Conservation (phyloP, 2,797 vertebrate genomes). For the Carapus acus region DNA sequence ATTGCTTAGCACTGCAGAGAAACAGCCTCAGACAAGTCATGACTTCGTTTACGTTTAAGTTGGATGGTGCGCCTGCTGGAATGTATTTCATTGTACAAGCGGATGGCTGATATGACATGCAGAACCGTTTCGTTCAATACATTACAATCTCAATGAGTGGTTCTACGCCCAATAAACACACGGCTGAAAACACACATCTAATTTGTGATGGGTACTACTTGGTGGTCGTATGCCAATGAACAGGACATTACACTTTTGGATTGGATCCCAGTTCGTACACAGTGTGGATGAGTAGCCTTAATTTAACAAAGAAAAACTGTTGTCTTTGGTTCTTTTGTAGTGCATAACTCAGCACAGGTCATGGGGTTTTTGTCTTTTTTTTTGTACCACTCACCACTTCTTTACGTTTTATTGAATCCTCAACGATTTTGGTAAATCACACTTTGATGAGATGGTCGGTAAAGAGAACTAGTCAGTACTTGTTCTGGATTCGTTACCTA, state of each 20-base stretch:
- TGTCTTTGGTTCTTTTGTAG: too few relatives aligned
- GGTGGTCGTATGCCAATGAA: not conserved
- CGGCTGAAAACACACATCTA: not conserved
- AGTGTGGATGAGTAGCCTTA: not conserved
- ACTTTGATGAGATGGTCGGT: too few relatives aligned
- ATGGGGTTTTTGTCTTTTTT: too few relatives aligned
- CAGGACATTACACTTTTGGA: not conserved
- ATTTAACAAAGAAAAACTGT: too few relatives aligned
- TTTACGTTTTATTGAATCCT: too few relatives aligned
- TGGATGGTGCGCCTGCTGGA: slow-evolving; percentile 6
- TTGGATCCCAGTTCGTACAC: too few relatives aligned
- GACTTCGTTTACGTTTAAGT: slow-evolving; percentile 14
- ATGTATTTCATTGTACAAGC: slow-evolving; percentile 1
- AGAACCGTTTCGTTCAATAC: not conserved
- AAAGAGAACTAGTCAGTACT: too few relatives aligned
- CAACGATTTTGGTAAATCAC: too few relatives aligned
- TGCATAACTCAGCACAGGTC: too few relatives aligned
- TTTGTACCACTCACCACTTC: too few relatives aligned
- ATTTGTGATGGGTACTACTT: not conserved
- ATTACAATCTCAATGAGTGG: slow-evolving; percentile 8
- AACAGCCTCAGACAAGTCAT: slow-evolving; percentile 32
- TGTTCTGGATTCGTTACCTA: too few relatives aligned
- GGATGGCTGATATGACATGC: not conserved
- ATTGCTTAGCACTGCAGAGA: slow-evolving; percentile 33
- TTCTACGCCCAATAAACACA: not conserved